Evolutionary conservation across 2,888 invertebrate species (phyloP), one percentile per base, ranked within the genome.

Genomic region (Philaethria dido): DNA sequence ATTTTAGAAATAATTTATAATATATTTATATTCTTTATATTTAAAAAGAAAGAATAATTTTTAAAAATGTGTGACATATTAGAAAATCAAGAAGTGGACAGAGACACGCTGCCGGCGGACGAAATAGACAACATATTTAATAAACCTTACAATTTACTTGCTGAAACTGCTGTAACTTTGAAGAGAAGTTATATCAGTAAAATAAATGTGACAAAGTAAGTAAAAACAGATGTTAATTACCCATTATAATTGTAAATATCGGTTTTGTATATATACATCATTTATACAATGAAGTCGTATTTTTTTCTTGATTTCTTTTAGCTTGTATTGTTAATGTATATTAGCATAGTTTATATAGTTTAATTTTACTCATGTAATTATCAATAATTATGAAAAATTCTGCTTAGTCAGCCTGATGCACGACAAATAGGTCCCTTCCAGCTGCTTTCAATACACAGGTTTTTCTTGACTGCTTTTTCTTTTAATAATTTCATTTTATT

Each of bases 181-280:
- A 89, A 93, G 36, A 92, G 93, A 68, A 92, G 93, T 3, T 96
- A 95, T 76, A 88, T 96, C 61, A 91, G 95, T 52, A 93, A 93
- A 65, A 78, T 96, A 71, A 88, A 92, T 73, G 93, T 93, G 3
- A 93, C 94, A 62, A 92, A 89, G 95, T 94, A 85, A 87, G 84
- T 88, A 66, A 20, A 67, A 47, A 18, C 13, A 22, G n/a, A n/a
- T n/a, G n/a, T n/a, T n/a, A 54, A n/a, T 22, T 16, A 29, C 16
- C 18, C 2, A 8, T 25, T 25, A 22, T n/a, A 50, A 50, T 48
- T 14, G 13, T 22, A 22, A 20, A 18, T 3, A 13, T 18, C 9
- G 9, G 2, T 8, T 14, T n/a, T 25, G n/a, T 25, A 14, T 6
- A 6, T 8, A 8, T 48, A 14, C 3, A n/a, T 25, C 13, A 48